Conservation (phyloP, 2,888 invertebrate genomes). For the Ophonus ardosiacus region DNA sequence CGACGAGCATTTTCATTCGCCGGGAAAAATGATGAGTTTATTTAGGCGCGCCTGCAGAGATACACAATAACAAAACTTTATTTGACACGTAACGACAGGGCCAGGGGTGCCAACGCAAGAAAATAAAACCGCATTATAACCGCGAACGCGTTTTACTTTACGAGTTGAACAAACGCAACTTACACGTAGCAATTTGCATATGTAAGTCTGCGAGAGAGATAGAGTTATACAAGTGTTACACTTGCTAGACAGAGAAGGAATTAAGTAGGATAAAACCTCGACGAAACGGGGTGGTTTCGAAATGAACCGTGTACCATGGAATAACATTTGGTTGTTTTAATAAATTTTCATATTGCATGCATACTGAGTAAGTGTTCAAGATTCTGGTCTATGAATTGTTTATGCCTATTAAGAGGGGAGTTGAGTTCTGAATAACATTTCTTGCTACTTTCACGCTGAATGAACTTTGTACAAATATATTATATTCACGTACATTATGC, state of each 20-base stretch:
- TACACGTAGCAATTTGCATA: slow-evolving; percentile 63
- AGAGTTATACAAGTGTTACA: not conserved
- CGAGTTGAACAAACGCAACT: slow-evolving; percentile 60
- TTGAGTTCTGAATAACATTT: not conserved
- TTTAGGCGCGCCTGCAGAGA: slow-evolving; percentile 62
- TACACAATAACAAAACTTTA: slow-evolving; percentile 69
- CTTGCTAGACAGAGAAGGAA: slow-evolving; percentile 36
- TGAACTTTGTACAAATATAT: slow-evolving; percentile 47
- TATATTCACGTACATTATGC: slow-evolving; percentile 34
- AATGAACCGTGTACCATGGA: slow-evolving; percentile 57
- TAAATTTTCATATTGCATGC: slow-evolving; percentile 63
- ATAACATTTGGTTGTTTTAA: slow-evolving; percentile 63
- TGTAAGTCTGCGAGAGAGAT: slow-evolving; percentile 63
- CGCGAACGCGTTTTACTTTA: slow-evolving; percentile 59
- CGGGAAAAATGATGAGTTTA: slow-evolving; percentile 59
- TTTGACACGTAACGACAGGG: slow-evolving; percentile 66
- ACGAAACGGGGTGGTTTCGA: slow-evolving; percentile 60
- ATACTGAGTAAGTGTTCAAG: slow-evolving; percentile 58
- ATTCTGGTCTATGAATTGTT: slow-evolving; percentile 56
- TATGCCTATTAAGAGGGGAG: slow-evolving; percentile 42
- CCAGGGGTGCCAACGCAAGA: slow-evolving; percentile 60
- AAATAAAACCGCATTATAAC: slow-evolving; percentile 63
- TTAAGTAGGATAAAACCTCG: slow-evolving; percentile 62
- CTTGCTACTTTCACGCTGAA: slow-evolving; percentile 30
- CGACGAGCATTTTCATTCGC: slow-evolving; percentile 29